Percentiles rank a stretch among this genome's conserved stretches.
phyloP scores from a whole-genome alignment of 2,113 vertebrate genomes.

The Heterotis niloticus region DNA sequence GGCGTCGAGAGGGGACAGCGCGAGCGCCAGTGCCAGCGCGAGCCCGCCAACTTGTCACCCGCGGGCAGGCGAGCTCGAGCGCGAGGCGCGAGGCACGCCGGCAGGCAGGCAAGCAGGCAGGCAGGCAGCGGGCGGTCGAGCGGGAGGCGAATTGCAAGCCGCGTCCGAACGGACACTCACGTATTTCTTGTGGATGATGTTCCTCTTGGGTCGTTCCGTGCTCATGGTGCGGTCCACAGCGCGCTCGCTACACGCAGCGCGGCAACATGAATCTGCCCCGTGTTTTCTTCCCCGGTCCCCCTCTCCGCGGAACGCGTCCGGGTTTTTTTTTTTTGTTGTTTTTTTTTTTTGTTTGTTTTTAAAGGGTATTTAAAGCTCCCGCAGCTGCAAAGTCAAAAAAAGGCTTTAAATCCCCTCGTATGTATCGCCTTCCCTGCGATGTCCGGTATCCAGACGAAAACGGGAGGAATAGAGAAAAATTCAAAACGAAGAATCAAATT shows the following conservation, averaged over 20 bases:
- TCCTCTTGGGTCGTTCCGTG: constrained; percentile 99
- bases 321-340: too few relatives aligned
- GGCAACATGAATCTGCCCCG: constrained; percentile 87
- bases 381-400: constrained; percentile 45
- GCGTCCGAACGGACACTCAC: constrained; percentile 68
- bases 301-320: constrained; percentile 53
- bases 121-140: too few relatives aligned
- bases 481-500: constrained; percentile 69
- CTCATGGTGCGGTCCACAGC: constrained; percentile 95
- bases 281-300: constrained; percentile 48
- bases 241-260: constrained; percentile 86
- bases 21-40: too few relatives aligned
- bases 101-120: too few relatives aligned
- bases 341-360: not conserved
- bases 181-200: constrained; percentile 99
- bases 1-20: too few relatives aligned
- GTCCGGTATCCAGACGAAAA: constrained; percentile 47
- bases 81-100: too few relatives aligned
- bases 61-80: too few relatives aligned
- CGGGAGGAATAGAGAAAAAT: constrained; percentile 35
- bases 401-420: constrained; percentile 44
- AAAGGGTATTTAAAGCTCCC: constrained; percentile 68
- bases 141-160: too few relatives aligned
- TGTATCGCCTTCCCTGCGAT: constrained; percentile 39
- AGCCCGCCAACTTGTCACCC: too few relatives aligned